Base-by-base conservation (phyloP, 2,888 invertebrate species). In the Nebria salina region DNA sequence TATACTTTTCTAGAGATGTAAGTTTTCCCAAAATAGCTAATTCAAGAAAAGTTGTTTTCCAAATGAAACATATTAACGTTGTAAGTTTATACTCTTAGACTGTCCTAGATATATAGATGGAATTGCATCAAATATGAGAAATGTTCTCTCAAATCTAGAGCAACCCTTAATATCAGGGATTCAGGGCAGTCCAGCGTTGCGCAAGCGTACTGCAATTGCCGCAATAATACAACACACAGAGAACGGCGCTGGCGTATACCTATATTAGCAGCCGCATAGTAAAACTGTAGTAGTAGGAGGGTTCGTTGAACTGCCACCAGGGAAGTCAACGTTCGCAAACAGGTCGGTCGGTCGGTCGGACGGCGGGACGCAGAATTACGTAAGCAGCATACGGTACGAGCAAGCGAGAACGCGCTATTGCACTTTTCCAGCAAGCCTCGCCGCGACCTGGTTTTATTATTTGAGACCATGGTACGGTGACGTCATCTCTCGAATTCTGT, bases 261-360 rank as follows among this genome's bases (percentile, higher is more conserved):
- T 54, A 54, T 54, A 54, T 54, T 54, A 54, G 54, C 54, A 5
- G 54, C 54, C 54, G 3, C 54, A 54, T 54, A 54, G 54, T 54
- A 54, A 54, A 54, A 54, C 54, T 54, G 54, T 54, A 54, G 70
- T 70, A 25, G 70, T 25, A 26, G 70, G 72, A 26, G 11, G 74
- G 79, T 73, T 79, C 79, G 43, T 79, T 79, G 79, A 79, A 79
- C 79, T 43, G 79, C 25, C 70, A 66, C 66, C 74, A 43, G 74
- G 77, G 75, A 72, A 80, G 80, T 80, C 80, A 80, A 80, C 80
- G 80, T 75, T 80, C 80, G 80, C 80, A 80, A 80, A 80, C 80
- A 80, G 80, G 80, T 80, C 80, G 72, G n/a, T 26, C 20, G 80
- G 80, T 80, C 80, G 72, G n/a, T 26, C 20, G 70, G 11, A 34